phyloP scores from a whole-genome alignment of 2,797 vertebrate species.

The Sebastes wilsoni region DNA sequence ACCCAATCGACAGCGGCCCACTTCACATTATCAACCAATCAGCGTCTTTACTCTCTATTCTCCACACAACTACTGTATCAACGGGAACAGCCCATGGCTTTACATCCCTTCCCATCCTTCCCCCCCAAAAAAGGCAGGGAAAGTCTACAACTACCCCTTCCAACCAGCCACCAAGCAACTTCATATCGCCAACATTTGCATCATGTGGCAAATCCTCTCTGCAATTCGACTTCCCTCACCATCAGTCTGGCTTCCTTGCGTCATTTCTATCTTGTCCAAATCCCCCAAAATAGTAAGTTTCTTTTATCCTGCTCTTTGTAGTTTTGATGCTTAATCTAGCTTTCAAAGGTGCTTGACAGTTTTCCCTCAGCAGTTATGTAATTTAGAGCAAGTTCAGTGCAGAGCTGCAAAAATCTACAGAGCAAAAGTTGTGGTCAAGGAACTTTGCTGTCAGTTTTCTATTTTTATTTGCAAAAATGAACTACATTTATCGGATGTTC shows the following conservation, averaged over 20 bases:
- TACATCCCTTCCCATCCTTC: slow-evolving; percentile 84
- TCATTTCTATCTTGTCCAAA: slow-evolving; percentile 99
- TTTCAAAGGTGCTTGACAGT: slow-evolving; percentile 86
- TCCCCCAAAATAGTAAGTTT: slow-evolving; percentile 98
- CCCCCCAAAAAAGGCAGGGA: slow-evolving; percentile 90
- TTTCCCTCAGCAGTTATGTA: slow-evolving; percentile 64
- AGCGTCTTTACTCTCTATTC: slow-evolving; percentile 94
- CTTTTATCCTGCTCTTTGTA: slow-evolving; percentile 97
- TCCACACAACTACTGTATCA: slow-evolving; percentile 93
- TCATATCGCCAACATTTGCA: slow-evolving; percentile 92
- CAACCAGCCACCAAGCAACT: slow-evolving; percentile 98
- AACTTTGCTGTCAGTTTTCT: slow-evolving; percentile 39
- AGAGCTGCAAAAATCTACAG: slow-evolving; percentile 55
- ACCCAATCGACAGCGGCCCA: slow-evolving; percentile 95
- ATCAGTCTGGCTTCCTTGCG: slow-evolving; percentile 98
- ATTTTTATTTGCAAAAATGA: slow-evolving; percentile 25
- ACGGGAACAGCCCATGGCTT: slow-evolving; percentile 96
- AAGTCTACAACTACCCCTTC: slow-evolving; percentile 95
- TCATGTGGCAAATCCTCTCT: slow-evolving; percentile 99
- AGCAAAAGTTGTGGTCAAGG: slow-evolving; percentile 48
- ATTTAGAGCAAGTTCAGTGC: slow-evolving; percentile 49
- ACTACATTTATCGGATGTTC: slow-evolving; percentile 22
- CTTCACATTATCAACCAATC: slow-evolving; percentile 96
- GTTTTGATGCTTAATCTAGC: slow-evolving; percentile 91
- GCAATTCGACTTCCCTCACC: slow-evolving; percentile 99